These are phyloP conservation scores for Microctenopoma steveboyesi DNA, from an alignment of 2,797 vertebrate species.

Conservation along the genomic window DNA sequence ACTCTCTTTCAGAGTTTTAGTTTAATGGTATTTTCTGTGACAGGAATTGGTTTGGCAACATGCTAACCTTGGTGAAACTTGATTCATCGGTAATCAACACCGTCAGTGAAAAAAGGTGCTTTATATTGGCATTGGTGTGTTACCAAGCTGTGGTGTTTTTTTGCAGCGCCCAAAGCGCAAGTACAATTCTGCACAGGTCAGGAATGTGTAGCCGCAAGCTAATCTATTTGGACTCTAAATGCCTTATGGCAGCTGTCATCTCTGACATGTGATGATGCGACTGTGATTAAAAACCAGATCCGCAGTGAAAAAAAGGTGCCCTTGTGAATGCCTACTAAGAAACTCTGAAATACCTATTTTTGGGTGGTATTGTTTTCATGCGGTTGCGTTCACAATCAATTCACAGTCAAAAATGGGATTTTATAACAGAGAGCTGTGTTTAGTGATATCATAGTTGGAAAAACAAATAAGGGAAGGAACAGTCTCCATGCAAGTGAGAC, in stretches of 20 bases:
- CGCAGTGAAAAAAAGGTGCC: not conserved
- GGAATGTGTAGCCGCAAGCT: slow-evolving; percentile 73
- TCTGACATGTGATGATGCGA: slow-evolving; percentile 53
- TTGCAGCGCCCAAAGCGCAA: not conserved
- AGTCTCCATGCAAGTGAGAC: slow-evolving; percentile 31
- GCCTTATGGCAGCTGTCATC: slow-evolving; percentile 54
- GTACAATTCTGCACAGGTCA: slow-evolving; percentile 54
- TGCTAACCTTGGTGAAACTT: not conserved
- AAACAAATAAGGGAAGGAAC: not conserved
- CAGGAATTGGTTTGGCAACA: not conserved
- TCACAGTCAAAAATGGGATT: not conserved
- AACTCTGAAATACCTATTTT: not conserved
- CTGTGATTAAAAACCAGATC: slow-evolving; percentile 10
- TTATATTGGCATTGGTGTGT: not conserved
- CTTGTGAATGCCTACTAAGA: not conserved
- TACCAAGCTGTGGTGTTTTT: not conserved
- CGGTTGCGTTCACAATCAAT: not conserved
- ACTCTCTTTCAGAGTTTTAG: too few species aligned
- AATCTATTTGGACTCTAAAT: slow-evolving; percentile 49
- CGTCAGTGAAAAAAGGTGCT: not conserved
- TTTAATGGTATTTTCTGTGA: too few species aligned
- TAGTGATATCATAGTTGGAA: slow-evolving; percentile 2
- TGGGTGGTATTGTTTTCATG: not conserved
- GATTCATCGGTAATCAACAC: not conserved
- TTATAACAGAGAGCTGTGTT: slow-evolving; percentile 4